Evolutionary conservation across 2,113 vertebrate species (phyloP), one percentile per base, ranked within the genome.

Genomic region (Plecturocebus donacophilus): DNA sequence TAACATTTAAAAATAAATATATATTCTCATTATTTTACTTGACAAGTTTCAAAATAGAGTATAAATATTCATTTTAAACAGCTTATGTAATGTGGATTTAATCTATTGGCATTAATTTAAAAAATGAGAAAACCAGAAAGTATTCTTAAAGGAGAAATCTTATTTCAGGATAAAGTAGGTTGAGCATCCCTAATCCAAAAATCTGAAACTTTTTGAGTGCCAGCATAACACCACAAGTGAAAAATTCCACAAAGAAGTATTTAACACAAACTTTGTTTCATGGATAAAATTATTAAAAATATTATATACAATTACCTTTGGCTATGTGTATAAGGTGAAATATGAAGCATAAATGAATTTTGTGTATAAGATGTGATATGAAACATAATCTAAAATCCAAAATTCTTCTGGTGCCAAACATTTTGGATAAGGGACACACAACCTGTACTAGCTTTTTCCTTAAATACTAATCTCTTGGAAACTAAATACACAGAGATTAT

Each of bases 11-110:
- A 89, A n/a, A 86, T 56, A 81, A 47, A 45, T 52, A 81, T n/a
- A 76, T 58, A 82, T 58, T 95, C 80, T 80, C 17, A 52, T 75
- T 68, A 95, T 66, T 27, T 89, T 49, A 52, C 35, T 47, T 92
- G 30, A 76, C 20, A 97, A 85, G 80, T 94, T 97, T 87, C 54
- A 93, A 91, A 95, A 71, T 82, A 92, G 6, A 30, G 35, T 23
- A 84, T 91, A 86, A 52, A 61, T 21, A 64, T 21, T 95, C 64
- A 96, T 80, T 93, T 95, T 94, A 92, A 91, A 75, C 40, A 82
- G 47, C 12, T 84, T 64, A 58, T 82, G 92, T 64, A 73, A 81
- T 88, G 32, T 85, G 49, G 47, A 91, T 80, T 58, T 92, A n/a
- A 90, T 56, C 9, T 80, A 61, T 2, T 25, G 35, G 42, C 47